Evolutionary conservation across 92 coral and sea anemone species (phyloP), one percentile per base, ranked within the genome.

Genomic region (Epizoanthus ramosus): DNA sequence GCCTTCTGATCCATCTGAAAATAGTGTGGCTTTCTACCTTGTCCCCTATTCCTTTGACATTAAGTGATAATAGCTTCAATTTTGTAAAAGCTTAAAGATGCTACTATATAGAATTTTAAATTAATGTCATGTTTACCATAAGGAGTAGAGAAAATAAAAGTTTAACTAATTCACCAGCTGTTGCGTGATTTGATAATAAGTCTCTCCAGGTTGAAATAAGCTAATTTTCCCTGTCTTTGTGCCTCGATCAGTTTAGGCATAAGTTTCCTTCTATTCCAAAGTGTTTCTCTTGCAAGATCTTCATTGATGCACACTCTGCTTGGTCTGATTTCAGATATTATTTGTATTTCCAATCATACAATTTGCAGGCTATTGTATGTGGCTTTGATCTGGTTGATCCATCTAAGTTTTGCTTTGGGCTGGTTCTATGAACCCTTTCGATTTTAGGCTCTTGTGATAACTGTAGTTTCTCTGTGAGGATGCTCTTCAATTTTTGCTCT

Each of bases 381-480:
- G 86, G 86, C 43, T 59, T 73, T 28, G 10, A 28, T 6, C 86
- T 57, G 19, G 18, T 1, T 18, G 68, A 16, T 10, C 72, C 86
- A 71, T 83, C 57, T 9, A 54, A 71, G 16, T 83, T 13, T 61
- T 12, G 57, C 5, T 6, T 28, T 6, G 58, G 52, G 9, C 86
- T 80, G 33, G 80, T 83, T 83, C 86, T 69, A 21, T 83, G 80
- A 33, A 71, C 69, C 15, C 79, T 60, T 41, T 69, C 85, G 9
- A 81, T 81, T 9, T 39, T 72, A 18, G 80, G 86, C 33, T 68
- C 41, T 63, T 69, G 54, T 28, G 71, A 43, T 19, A 83, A 35
- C 2, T 63, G 45, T 25, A 71, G 68, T 24, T 35, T 82, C 14
- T 79, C 43, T 21, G 63, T 58, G 24, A 57, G 24, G n/a, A 43